Percentiles rank a stretch among this genome's conserved stretches.
These are phyloP conservation scores for Leucophenga maculata DNA, from an alignment of 2,888 invertebrate species.

Conservation along the genomic window DNA sequence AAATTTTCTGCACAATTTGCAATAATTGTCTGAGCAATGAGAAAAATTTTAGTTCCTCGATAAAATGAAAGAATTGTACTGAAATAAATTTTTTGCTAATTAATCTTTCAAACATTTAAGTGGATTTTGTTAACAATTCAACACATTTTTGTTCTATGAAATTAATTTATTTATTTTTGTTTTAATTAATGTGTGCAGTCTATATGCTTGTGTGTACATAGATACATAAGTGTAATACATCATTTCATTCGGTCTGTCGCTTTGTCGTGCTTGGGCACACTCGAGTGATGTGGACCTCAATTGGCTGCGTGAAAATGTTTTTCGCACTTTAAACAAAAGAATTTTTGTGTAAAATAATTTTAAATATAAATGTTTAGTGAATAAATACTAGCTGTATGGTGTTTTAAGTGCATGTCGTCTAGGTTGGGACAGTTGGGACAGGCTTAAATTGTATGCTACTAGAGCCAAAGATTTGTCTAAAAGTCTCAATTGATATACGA, in stretches of 20 bases:
- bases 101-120: slow-evolving; percentile 42
- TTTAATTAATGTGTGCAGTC: no score
- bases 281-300: not conserved
- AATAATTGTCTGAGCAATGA: slow-evolving; percentile 60
- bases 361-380: no score
- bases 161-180: no score
- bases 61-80: slow-evolving; percentile 38
- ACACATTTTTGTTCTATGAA: slow-evolving; percentile 29
- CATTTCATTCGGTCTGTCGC: not conserved
- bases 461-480: no score
- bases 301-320: not conserved
- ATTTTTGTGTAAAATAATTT: not conserved
- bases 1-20: slow-evolving; percentile 62
- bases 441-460: no score
- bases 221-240: no score
- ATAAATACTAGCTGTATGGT: no score
- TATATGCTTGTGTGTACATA: no score
- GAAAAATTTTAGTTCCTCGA: slow-evolving; percentile 53
- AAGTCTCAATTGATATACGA: no score
- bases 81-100: slow-evolving; percentile 46
- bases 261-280: not conserved
- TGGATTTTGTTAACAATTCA: slow-evolving; percentile 32
- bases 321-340: slow-evolving; percentile 1
- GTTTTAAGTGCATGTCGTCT: no score
- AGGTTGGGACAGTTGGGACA: no score